Percentiles rank a stretch among this genome's conserved stretches.
Evolutionary conservation across 2,113 vertebrate species (phyloP).

Genomic region (Pelusios castaneus): DNA sequence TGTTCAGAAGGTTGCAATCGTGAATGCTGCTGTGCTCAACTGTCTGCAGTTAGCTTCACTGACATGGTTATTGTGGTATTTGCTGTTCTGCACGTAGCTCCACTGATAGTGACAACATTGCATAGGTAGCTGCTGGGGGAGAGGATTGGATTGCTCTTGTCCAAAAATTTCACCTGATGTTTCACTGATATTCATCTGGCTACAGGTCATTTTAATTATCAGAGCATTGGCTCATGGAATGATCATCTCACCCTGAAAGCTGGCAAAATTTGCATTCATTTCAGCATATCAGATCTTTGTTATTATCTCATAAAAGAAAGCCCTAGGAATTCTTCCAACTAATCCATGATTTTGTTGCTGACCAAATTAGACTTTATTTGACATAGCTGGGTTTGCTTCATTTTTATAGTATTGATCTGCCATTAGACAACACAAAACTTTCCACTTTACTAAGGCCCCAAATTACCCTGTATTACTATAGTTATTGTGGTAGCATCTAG

Average conservation of each 20-base stretch:
- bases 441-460: slow-evolving; percentile 10
- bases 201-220: slow-evolving; percentile 65
- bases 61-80: neutral
- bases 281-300: slow-evolving; percentile 64
- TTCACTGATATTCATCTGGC: slow-evolving; percentile 42
- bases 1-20: neutral
- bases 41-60: neutral
- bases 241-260: neutral
- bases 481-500: neutral
- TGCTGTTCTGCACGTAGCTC: neutral
- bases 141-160: slow-evolving; percentile 52
- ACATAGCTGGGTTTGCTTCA: slow-evolving; percentile 63
- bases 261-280: slow-evolving; percentile 47
- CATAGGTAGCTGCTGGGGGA: slow-evolving; percentile 8
- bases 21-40: neutral
- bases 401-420: slow-evolving; percentile 66
- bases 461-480: slow-evolving; percentile 6
- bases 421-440: slow-evolving; percentile 56
- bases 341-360: slow-evolving; percentile 64
- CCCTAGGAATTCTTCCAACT: slow-evolving; percentile 68
- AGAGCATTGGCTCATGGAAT: slow-evolving; percentile 14
- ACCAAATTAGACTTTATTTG: slow-evolving; percentile 64
- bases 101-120: neutral
- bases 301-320: slow-evolving; percentile 68
- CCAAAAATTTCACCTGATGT: slow-evolving; percentile 58